phyloP scores from a whole-genome alignment of 2,797 vertebrate genomes.

The Phylloscopus collybita region DNA sequence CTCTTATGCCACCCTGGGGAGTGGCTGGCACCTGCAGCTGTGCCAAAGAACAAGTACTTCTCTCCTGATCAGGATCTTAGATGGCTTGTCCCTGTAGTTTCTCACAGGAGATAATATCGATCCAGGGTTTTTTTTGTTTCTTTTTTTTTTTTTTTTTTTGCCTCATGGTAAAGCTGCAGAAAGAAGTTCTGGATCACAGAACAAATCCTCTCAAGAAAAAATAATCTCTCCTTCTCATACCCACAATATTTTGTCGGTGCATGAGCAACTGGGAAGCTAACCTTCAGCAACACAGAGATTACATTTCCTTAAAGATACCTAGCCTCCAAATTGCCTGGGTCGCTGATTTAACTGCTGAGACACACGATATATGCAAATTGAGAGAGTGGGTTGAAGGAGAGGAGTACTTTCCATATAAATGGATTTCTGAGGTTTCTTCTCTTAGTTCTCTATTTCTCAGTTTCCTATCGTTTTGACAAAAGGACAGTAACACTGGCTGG shows the following conservation, averaged over 20 bases:
- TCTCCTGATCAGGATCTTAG: background rate
- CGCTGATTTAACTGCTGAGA: background rate
- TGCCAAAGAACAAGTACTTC: background rate
- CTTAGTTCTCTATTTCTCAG: background rate
- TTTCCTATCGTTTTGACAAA: background rate
- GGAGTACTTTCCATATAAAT: conserved; percentile 1
- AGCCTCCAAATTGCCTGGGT: background rate
- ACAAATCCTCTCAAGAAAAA: background rate
- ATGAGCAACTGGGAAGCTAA: background rate
- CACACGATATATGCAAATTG: background rate
- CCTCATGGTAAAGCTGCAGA: background rate
- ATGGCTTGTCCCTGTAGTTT: background rate
- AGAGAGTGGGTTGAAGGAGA: background rate
- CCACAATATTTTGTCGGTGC: background rate
- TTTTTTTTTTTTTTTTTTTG: background rate
- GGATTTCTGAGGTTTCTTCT: conserved; percentile 14
- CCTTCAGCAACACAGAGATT: background rate
- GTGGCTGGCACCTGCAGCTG: background rate
- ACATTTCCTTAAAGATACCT: background rate
- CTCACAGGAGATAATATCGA: background rate
- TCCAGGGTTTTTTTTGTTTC: no score
- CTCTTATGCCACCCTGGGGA: background rate
- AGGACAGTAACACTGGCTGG: background rate
- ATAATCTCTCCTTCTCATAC: background rate
- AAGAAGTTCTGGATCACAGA: background rate